Evolutionary conservation across 2,888 invertebrate species (phyloP), one percentile per base, ranked within the genome.

Genomic region (Meloe dianella): DNA sequence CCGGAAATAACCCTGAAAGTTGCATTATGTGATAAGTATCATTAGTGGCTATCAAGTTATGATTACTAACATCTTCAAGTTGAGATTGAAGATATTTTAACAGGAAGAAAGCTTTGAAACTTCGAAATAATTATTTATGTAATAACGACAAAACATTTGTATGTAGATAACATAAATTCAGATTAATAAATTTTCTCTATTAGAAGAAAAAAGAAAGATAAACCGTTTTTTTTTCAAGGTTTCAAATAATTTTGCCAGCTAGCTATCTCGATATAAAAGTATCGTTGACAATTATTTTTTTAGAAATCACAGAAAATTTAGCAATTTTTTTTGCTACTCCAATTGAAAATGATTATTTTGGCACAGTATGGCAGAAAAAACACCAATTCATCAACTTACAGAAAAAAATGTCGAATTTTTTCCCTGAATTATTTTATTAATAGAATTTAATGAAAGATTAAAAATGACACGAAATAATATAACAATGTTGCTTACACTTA

Each of bases 311-410:
- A 60, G 68, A 66, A 69, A 68, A 69, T 66, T 65, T 69, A 54
- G 65, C 63, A 59, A 69, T 69, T 69, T 69, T 64, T 63, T 65
- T 10, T 1, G n/a, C n/a, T n/a, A n/a, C 22, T 58, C 27, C 29
- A 64, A 60, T 64, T 65, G 59, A 22, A 63, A 65, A 61, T 58
- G 64, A 64, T 66, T 63, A 66, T 66, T 66, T 69, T 66, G 66
- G 69, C 64, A 66, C 65, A 57, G 63, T 63, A 63, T 60, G 57
- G 63, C 32, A 67, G n/a, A n/a, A n/a, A n/a, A n/a, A 63, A 67
- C 62, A 66, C 60, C 47, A 66, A 58, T 66, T 54, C 41, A 35
- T 35, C 10, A 17, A n/a, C 8, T 41, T n/a, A 6, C n/a, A 24
- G 12, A 24, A 51, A 47, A 51, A 51, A 51, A 22, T 22, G 2